Percentiles rank a stretch among this genome's conserved stretches.
These are phyloP conservation scores for Cecidostiba fungosa DNA, from an alignment of 2,888 invertebrate species.

Conservation along the genomic window DNA sequence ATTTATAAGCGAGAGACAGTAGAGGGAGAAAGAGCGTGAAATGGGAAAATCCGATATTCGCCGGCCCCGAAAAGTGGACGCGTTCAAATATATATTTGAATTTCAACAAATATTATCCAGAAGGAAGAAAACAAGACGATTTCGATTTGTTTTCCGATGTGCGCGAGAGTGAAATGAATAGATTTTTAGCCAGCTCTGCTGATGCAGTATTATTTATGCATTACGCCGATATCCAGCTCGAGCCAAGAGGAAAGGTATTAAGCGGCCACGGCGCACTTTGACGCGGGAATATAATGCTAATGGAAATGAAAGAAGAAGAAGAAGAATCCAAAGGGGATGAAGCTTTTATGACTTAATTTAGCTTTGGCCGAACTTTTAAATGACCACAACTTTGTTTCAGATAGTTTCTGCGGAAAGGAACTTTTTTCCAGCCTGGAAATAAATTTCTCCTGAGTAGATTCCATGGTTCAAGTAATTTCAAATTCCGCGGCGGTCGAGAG, in stretches of 20 bases:
- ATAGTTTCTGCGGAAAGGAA: slow-evolving; percentile 51
- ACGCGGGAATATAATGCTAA: slow-evolving; percentile 34
- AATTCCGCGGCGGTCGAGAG: slow-evolving; percentile 44
- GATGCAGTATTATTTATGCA: slow-evolving; percentile 19
- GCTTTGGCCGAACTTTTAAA: slow-evolving; percentile 57
- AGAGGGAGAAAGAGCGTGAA: too few species aligned
- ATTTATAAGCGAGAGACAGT: too few species aligned
- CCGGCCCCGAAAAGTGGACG: too few species aligned
- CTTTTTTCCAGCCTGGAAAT: slow-evolving; percentile 53
- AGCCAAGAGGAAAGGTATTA: background rate
- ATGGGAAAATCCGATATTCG: too few species aligned
- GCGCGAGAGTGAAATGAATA: too few species aligned
- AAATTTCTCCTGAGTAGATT: slow-evolving; percentile 59
- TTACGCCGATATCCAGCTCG: background rate
- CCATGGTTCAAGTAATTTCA: slow-evolving; percentile 59
- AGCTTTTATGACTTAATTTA: slow-evolving; percentile 62
- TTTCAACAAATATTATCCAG: too few species aligned
- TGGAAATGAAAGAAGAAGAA: slow-evolving; percentile 41
- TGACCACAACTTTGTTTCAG: slow-evolving; percentile 61
- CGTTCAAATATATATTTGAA: too few species aligned
- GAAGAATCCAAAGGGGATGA: slow-evolving; percentile 13
- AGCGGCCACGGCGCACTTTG: background rate
- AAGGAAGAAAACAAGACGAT: too few species aligned
- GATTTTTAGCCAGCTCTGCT: background rate
- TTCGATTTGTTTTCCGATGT: too few species aligned